These are phyloP conservation scores for roundworm (Caenorhabditis elegans) DNA, from an alignment of 1,140 invertebrate genomes.

Conservation along the genomic window DNA sequence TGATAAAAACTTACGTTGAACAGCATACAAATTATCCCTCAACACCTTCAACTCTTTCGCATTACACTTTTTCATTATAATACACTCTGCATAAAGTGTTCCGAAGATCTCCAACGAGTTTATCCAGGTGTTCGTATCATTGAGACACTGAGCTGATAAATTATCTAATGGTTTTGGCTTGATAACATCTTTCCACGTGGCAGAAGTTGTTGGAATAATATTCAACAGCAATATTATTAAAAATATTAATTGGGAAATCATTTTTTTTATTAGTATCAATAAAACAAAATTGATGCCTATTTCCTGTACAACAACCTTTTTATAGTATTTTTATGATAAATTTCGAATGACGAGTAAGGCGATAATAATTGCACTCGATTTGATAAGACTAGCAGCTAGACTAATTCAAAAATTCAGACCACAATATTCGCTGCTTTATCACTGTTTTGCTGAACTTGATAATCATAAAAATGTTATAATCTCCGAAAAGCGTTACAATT, in stretches of 20 bases:
- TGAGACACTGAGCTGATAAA: background rate
- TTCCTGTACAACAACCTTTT: background rate
- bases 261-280: background rate
- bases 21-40: background rate
- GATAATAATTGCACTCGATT: background rate
- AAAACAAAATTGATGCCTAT: background rate
- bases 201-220: background rate
- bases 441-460: no score
- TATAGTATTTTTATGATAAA: background rate
- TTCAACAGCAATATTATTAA: background rate
- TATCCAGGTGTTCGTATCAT: background rate
- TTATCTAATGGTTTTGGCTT: background rate
- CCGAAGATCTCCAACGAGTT: background rate
- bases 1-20: constrained; percentile 3
- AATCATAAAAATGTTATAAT: no score
- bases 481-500: no score
- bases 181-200: background rate
- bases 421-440: no score
- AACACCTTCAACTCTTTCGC: background rate
- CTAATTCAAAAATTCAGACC: no score
- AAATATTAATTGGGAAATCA: background rate
- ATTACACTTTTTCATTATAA: background rate
- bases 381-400: background rate
- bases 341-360: constrained; percentile 8
- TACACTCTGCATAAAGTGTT: background rate